Percentiles rank a stretch among this genome's conserved stretches.
Evolutionary conservation across 2,113 vertebrate species (phyloP).

Genomic region (Lampris incognitus): DNA sequence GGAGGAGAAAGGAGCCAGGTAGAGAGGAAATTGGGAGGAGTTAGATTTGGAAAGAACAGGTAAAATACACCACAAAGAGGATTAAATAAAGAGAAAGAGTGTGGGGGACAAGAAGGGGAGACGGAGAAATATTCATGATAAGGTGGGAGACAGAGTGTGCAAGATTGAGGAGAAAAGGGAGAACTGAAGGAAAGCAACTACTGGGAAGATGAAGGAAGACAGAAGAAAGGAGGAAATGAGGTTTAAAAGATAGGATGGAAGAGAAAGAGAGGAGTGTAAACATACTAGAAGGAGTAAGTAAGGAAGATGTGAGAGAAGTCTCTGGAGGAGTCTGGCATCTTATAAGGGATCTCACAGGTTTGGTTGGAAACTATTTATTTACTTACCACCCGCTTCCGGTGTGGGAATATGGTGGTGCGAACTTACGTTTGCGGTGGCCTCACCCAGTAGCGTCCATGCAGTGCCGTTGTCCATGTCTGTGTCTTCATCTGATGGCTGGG

Average conservation of each 20-base stretch:
- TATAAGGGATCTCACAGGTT: not conserved
- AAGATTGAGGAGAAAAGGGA: conserved; percentile 31
- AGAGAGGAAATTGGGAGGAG: conserved; percentile 26
- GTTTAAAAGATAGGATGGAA: not conserved
- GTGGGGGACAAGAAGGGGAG: not conserved
- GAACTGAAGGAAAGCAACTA: conserved; percentile 25
- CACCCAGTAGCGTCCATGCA: too few species aligned
- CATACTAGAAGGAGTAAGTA: not conserved
- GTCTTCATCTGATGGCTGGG: too few species aligned
- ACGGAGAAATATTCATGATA: not conserved
- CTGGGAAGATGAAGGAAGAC: conserved; percentile 41
- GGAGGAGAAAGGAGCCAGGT: not conserved
- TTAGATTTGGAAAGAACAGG: conserved; percentile 21
- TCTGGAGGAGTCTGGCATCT: conserved; percentile 54
- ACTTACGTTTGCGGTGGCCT: too few species aligned
- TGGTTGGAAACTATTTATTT: too few species aligned
- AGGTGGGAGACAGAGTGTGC: not conserved
- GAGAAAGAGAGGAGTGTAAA: conserved; percentile 37
- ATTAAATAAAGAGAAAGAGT: not conserved
- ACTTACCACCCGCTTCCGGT: too few species aligned
- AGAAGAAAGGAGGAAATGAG: conserved; percentile 44
- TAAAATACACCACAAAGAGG: conserved; percentile 40
- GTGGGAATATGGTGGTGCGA: too few species aligned
- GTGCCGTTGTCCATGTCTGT: too few species aligned
- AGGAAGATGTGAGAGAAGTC: conserved; percentile 1